phyloP scores from a whole-genome alignment of 2,113 vertebrate genomes.

The Eudorcas thomsonii region DNA sequence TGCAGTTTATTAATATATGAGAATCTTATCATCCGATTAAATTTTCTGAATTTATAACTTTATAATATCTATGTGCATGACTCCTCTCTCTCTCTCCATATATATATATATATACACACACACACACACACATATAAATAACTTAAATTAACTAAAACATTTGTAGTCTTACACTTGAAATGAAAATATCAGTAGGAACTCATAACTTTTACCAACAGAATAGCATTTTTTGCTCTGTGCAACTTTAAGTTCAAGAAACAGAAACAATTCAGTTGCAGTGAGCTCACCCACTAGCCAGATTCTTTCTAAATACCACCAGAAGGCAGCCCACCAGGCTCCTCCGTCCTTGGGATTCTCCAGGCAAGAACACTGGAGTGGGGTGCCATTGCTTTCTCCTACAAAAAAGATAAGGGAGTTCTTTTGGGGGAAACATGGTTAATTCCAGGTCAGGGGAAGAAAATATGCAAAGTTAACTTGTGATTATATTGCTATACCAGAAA shows the following conservation, averaged over 20 bases:
- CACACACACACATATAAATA: not conserved
- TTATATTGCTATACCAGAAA: not conserved
- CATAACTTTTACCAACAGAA: not conserved
- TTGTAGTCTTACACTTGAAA: not conserved
- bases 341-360: too few species aligned
- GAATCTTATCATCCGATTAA: not conserved
- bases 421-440: not conserved
- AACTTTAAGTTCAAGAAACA: not conserved
- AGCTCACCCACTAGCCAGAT: not conserved
- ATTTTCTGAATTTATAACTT: not conserved
- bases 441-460: not conserved
- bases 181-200: not conserved
- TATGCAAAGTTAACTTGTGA: not conserved
- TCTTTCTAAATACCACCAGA: not conserved
- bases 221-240: not conserved
- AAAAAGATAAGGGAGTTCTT: not conserved
- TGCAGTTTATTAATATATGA: not conserved
- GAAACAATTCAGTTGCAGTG: not conserved
- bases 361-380: too few species aligned
- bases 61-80: not conserved
- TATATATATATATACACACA: rapidly evolving
- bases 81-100: not conserved
- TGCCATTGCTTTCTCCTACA: not conserved
- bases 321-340: too few species aligned
- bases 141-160: not conserved